phyloP scores from a whole-genome alignment of 2,888 invertebrate species.

The Eutolmus rufibarbis region DNA sequence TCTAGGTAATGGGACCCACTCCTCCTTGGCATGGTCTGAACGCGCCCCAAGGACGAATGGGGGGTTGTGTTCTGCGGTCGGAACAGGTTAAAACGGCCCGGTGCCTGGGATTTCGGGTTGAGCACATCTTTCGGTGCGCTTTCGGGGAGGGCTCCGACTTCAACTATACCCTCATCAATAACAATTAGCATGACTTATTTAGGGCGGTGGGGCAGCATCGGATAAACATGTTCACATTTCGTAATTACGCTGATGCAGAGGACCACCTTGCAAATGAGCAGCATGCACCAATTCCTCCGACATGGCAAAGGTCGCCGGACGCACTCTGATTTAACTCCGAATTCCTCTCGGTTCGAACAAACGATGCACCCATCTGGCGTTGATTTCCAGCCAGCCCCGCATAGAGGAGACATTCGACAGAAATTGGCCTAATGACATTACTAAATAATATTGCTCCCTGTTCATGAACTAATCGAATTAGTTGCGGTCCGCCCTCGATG shows the following conservation, averaged over 20 bases:
- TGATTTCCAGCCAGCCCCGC: neutral
- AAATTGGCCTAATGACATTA: neutral
- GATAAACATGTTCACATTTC: slow-evolving; percentile 21
- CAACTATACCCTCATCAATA: slow-evolving; percentile 19
- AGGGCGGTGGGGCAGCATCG: neutral
- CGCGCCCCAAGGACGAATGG: neutral
- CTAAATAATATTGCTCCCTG: neutral
- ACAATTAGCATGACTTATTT: slow-evolving; percentile 31
- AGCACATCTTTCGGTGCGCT: neutral
- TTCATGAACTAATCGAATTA: neutral
- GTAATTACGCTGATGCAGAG: slow-evolving; percentile 11
- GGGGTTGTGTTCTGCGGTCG: neutral
- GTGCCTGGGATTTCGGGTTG: neutral
- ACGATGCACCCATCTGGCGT: neutral
- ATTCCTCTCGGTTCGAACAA: neutral
- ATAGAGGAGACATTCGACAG: neutral
- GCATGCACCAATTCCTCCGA: neutral
- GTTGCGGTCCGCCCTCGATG: neutral
- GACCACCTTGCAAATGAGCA: neutral
- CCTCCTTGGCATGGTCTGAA: neutral
- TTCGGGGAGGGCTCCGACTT: neutral
- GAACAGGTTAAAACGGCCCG: neutral
- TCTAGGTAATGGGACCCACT: neutral
- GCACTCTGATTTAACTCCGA: neutral
- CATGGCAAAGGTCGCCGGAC: neutral